These are phyloP conservation scores for Perca schrenkii DNA, from an alignment of 2,113 vertebrate species.

Conservation along the genomic window DNA sequence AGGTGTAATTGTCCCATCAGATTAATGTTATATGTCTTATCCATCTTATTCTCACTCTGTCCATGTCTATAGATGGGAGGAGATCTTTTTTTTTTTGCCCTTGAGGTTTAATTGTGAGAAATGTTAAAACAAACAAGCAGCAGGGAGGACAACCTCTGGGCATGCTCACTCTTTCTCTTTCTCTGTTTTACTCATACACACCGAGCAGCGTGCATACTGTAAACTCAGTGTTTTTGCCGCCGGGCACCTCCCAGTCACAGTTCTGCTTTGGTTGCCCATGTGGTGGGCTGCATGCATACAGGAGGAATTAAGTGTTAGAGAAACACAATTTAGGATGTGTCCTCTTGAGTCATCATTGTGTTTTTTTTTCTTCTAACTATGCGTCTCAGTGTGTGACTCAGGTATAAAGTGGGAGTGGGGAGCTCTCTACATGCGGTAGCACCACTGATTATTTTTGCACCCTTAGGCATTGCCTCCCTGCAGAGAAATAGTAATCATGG, in stretches of 20 bases:
- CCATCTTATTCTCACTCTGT: conserved; percentile 40
- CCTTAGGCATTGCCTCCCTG: conserved; percentile 42
- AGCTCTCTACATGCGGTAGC: conserved; percentile 22
- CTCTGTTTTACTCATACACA: conserved; percentile 16
- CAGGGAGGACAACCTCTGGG: conserved; percentile 33
- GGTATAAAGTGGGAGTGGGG: conserved; percentile 50
- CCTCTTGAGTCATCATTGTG: conserved; percentile 42
- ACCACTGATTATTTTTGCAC: conserved; percentile 52
- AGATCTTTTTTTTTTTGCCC: not conserved
- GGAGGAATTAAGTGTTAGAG: conserved; percentile 37
- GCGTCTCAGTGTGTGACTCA: conserved; percentile 40
- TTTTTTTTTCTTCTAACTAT: conserved; percentile 8
- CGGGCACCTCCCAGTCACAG: conserved; percentile 48
- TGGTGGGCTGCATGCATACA: conserved; percentile 27
- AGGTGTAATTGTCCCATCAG: conserved; percentile 29
- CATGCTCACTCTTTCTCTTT: conserved; percentile 7
- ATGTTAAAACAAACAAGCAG: conserved; percentile 45
- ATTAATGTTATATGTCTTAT: conserved; percentile 30
- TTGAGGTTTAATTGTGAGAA: conserved; percentile 55
- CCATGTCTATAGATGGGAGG: not conserved
- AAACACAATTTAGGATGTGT: conserved; percentile 27
- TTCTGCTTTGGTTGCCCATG: conserved; percentile 45
- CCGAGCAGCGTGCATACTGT: conserved; percentile 11
- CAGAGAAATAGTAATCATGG: conserved; percentile 56
- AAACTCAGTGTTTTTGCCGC: conserved; percentile 44